These are phyloP conservation scores for Tuta absoluta DNA, from an alignment of 2,888 invertebrate genomes.

Conservation along the genomic window DNA sequence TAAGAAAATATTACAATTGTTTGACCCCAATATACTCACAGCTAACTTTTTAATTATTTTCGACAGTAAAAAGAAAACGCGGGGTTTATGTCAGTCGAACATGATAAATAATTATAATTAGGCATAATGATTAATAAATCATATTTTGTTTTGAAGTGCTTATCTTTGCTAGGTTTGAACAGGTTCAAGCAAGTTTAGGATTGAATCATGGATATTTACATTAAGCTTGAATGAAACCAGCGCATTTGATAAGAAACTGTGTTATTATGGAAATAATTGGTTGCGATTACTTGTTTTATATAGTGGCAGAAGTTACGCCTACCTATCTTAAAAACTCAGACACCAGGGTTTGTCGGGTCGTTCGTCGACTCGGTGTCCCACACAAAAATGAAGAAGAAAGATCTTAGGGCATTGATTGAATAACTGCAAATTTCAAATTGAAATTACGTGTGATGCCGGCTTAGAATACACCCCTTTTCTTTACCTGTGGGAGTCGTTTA, in stretches of 20 bases:
- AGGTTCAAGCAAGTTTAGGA: slow-evolving; percentile 11
- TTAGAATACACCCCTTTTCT: too few relatives aligned
- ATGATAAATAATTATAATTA: slow-evolving; percentile 6
- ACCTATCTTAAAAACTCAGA: too few relatives aligned
- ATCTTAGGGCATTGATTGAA: too few relatives aligned
- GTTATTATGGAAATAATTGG: not conserved
- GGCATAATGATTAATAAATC: not conserved
- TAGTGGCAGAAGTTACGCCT: too few relatives aligned
- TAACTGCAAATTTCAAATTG: too few relatives aligned
- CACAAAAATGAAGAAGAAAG: too few relatives aligned
- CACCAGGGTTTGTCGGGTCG: too few relatives aligned
- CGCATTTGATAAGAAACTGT: not conserved
- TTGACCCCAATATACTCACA: not conserved
- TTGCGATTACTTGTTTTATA: too few relatives aligned
- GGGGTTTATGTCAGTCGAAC: not conserved
- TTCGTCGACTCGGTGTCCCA: too few relatives aligned
- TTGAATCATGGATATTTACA: slow-evolving; percentile 7
- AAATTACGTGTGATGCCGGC: too few relatives aligned
- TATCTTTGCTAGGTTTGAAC: not conserved
- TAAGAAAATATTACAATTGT: not conserved
- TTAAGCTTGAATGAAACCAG: slow-evolving; percentile 6
- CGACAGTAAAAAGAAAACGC: slow-evolving; percentile 3
- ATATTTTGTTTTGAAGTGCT: slow-evolving; percentile 5
- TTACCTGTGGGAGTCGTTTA: too few relatives aligned
- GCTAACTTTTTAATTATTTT: slow-evolving; percentile 1